These are phyloP conservation scores for Sturmia bella DNA, from an alignment of 2,888 invertebrate genomes.

Conservation along the genomic window DNA sequence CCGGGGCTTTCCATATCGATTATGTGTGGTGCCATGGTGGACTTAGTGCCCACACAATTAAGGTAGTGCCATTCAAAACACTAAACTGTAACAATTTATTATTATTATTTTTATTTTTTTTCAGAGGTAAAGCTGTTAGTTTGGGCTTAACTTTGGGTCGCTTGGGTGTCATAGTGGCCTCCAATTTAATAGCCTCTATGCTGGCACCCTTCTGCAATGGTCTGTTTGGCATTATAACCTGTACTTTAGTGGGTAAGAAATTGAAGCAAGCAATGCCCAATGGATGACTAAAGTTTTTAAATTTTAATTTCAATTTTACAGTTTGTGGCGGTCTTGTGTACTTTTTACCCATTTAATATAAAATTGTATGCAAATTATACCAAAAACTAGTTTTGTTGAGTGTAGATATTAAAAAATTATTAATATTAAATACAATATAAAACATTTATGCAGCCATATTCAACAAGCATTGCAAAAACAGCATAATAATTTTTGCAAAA, in stretches of 20 bases:
- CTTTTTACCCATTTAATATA: constrained; percentile 73
- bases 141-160: constrained; percentile 76
- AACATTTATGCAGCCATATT: constrained; percentile 2
- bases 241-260: constrained; percentile 72
- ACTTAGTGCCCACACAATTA: constrained; percentile 77
- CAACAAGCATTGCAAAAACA: constrained; percentile 4
- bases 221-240: constrained; percentile 75
- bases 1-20: constrained; percentile 78
- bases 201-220: constrained; percentile 74
- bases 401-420: not conserved
- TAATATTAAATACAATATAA: not conserved
- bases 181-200: constrained; percentile 76
- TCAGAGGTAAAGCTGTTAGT: constrained; percentile 77
- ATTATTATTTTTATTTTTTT: not conserved
- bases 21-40: constrained; percentile 78
- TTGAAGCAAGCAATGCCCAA: not conserved
- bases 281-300: not conserved
- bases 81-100: not conserved
- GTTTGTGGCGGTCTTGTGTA: constrained; percentile 74
- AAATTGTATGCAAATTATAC: not conserved
- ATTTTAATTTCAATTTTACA: constrained; percentile 62
- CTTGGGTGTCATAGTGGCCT: constrained; percentile 75
- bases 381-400: not conserved
- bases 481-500: too few species aligned
- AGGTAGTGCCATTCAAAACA: too few species aligned